Evolutionary conservation across 2,888 invertebrate species (phyloP), one percentile per base, ranked within the genome.

Genomic region (Cloeon dipterum): DNA sequence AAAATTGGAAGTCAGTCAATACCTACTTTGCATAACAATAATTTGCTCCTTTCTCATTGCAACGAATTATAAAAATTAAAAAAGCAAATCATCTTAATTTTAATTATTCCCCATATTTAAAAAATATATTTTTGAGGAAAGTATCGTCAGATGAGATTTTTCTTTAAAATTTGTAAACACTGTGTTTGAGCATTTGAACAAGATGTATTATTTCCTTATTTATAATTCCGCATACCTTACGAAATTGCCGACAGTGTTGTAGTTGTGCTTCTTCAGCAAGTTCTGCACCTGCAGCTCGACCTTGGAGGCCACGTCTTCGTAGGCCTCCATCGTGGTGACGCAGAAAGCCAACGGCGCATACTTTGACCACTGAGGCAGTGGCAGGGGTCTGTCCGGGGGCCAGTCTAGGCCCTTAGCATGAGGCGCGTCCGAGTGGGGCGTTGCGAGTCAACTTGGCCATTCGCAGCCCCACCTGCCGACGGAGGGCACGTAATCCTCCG

Each of bases 371-470:
- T 71, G 65, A 43, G 85, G 83, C 56, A 75, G 64, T 48, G 86
- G 75, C 49, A 78, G 57, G 42, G 75, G 73, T 55, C 71, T 70
- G 45, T 69, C 69, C 49, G 65, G 55, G 34, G 74, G 73, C 74
- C 74, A 74, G 39, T 60, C 57, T 20, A 65, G 65, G 42, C 50
- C 66, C 64, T 43, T 56, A 54, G 43, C 53, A 41, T 32, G 41
- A 10, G 35, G 21, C 26, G 25, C 36, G 32, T 37, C 38, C 38
- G 38, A 36, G 37, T 29, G 13, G 35, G 33, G 36, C 35, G 58
- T 57, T 69, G 71, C 76, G 86, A 88, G 86, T 88, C 88, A 88
- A 85, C 86, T 86, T 66, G 88, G 88, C 88, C 86, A 88, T 63
- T 86, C 85, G 64, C 76, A 74, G 60, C 83, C 85, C 83, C 83